Conservation (phyloP, 2,113 vertebrate species). For the Sapayoa aenigma region DNA sequence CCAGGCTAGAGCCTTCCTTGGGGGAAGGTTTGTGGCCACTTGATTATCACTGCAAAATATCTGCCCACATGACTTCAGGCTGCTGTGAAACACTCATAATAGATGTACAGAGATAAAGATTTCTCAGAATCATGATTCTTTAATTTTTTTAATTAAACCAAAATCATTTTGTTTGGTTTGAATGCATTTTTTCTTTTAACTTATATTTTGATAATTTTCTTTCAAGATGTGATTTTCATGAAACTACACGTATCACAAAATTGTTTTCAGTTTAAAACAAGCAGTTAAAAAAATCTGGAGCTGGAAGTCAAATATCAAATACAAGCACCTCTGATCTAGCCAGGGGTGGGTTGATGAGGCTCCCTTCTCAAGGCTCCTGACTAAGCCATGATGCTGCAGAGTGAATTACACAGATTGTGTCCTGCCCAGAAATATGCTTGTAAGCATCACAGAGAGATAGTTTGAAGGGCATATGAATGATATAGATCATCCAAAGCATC, state of each 20-base stretch:
- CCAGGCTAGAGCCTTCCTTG: background rate
- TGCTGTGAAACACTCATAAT: background rate
- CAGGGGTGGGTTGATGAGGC: background rate
- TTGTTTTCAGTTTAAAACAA: background rate
- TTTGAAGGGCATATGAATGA: background rate
- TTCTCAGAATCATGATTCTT: background rate
- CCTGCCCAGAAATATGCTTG: background rate
- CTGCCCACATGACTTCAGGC: background rate
- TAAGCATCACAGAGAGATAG: background rate
- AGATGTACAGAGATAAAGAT: background rate
- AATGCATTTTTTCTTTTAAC: background rate
- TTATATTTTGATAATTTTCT: background rate
- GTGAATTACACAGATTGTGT: background rate
- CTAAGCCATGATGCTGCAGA: background rate
- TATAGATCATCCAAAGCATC: background rate
- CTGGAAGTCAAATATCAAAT: background rate
- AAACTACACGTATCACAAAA: background rate
- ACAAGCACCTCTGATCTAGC: background rate
- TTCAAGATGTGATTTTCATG: background rate
- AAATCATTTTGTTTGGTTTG: background rate
- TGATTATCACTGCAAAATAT: background rate
- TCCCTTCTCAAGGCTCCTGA: conserved; percentile 26
- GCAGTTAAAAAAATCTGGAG: background rate
- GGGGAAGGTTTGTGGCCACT: background rate
- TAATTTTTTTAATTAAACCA: background rate